Base-by-base conservation (phyloP, 53 echinoderm and acorn worm species). In the Henricia sp. region DNA sequence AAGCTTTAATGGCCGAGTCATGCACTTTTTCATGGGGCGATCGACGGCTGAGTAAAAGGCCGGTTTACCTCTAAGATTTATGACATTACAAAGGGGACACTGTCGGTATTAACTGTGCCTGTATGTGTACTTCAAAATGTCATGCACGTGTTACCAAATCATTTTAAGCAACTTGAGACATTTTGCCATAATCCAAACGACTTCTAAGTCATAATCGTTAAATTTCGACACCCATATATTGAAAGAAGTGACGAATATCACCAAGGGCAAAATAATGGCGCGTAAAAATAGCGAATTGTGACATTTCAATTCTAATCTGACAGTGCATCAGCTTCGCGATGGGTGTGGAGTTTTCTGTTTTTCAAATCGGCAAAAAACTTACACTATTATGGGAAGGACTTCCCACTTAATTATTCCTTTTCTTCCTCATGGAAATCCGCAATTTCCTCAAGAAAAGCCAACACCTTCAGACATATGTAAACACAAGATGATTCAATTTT, bases 101-200 rank as follows among this genome's bases (percentile, higher is more conserved):
- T 43, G 59, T 29, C 55, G 42, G 32, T 30, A 74, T 55, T 74
- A 38, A 55, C 17, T 25, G 56, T 24, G 27, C 12, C 39, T 76
- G 56, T 57, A 55, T 76, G 56, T 57, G 41, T n/a, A n/a, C n/a
- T n/a, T 41, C 28, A 76, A 76, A 76, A n/a, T 17, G 56, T 57
- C n/a, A 56, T 59, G 73, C 52, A 23, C 51, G 54, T 73, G 52
- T 73, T 54, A 73, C 54, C 73, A 73, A 73, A 73, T 54, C 23
- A 54, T 71, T 71, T 73, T 34, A 23, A 8, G 19, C 53, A 51
- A 8, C 32, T 2, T 16, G 16, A 12, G 24, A 52, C 33, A 71
- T 71, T 30, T 12, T 23, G n/a, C 34, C 53, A 34, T 54, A 37
- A 36, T 52, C 52, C 51, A 10, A 54, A 39, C n/a, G 40, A 14